phyloP scores from a whole-genome alignment of 2,797 vertebrate species.

The Pseudomugil tenellus region DNA sequence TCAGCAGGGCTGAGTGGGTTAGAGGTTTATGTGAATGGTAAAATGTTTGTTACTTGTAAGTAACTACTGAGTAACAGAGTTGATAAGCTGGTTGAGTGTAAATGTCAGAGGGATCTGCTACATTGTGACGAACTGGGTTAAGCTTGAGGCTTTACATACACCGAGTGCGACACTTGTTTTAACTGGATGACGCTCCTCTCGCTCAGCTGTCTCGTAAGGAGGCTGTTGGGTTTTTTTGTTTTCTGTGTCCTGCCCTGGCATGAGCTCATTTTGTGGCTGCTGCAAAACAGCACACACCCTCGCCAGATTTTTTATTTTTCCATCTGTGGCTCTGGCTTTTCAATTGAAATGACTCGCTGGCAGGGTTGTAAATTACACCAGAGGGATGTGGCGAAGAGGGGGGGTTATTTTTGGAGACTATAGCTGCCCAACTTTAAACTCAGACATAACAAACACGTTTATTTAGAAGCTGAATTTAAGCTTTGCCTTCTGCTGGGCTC shows the following conservation, averaged over 20 bases:
- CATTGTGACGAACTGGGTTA: conserved; percentile 6
- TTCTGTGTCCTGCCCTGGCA: conserved; percentile 44
- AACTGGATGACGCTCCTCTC: not conserved
- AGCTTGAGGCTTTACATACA: not conserved
- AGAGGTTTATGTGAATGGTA: not conserved
- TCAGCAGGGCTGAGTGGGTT: not conserved
- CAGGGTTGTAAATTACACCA: conserved; percentile 35
- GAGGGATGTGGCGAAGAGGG: conserved; percentile 15
- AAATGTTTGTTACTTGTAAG: not conserved
- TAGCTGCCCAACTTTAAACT: conserved; percentile 27
- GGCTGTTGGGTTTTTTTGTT: conserved; percentile 18
- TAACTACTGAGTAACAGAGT: not conserved
- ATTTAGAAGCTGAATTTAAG: conserved; percentile 32
- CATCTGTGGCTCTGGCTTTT: conserved; percentile 53
- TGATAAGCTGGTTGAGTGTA: not conserved
- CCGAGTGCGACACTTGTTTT: conserved; percentile 39
- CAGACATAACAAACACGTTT: conserved; percentile 50
- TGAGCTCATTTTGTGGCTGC: conserved; percentile 66
- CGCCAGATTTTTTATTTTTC: conserved; percentile 49
- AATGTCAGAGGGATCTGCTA: not conserved
- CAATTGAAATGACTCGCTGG: conserved; percentile 26
- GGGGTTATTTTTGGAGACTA: conserved; percentile 40
- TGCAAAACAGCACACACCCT: conserved; percentile 58
- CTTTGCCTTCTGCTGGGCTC: conserved; percentile 15
- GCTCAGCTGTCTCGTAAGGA: conserved; percentile 29